Percentiles rank a stretch among this genome's conserved stretches.
Conservation (phyloP, 64 coral and sea anemone genomes). For the Pocillopora verrucosa region DNA sequence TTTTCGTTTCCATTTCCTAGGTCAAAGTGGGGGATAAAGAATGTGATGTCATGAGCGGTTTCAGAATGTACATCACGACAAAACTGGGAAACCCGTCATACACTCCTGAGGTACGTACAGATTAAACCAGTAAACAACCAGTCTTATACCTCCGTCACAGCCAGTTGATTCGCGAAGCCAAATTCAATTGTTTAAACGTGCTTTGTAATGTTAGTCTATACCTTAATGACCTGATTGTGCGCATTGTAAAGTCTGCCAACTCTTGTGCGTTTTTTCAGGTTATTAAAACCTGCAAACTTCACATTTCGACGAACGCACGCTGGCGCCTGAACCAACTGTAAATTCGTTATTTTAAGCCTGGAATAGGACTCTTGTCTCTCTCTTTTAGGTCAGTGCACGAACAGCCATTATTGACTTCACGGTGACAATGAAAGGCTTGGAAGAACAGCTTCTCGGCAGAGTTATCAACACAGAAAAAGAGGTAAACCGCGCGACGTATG, state of each 20-base stretch:
- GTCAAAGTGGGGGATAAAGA: conserved; percentile 99
- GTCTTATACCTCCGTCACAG: too few species aligned
- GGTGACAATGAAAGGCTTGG: conserved; percentile 98
- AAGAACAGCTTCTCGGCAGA: conserved; percentile 91
- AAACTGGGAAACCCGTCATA: conserved; percentile 97
- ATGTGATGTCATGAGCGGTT: conserved; percentile 93
- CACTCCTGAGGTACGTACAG: conserved; percentile 77
- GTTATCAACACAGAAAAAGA: conserved; percentile 98
- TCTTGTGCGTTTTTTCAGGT: too few species aligned
- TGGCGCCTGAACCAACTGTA: neutral
- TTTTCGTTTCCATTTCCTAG: conserved; percentile 25
- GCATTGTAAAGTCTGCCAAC: too few species aligned
- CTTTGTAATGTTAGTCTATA: too few species aligned
- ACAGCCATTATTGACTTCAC: conserved; percentile 99
- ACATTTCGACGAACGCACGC: neutral
- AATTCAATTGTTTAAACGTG: too few species aligned
- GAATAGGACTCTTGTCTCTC: neutral
- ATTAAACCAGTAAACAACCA: too few species aligned
- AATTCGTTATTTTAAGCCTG: neutral
- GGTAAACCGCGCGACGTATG: conserved; percentile 23
- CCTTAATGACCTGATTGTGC: too few species aligned
- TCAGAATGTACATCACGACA: conserved; percentile 91
- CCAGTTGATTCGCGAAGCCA: too few species aligned
- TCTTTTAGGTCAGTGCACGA: conserved; percentile 88
- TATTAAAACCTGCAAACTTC: too few species aligned